phyloP scores from a whole-genome alignment of 2,888 invertebrate species.

The Caenorhabditis uteleia region DNA sequence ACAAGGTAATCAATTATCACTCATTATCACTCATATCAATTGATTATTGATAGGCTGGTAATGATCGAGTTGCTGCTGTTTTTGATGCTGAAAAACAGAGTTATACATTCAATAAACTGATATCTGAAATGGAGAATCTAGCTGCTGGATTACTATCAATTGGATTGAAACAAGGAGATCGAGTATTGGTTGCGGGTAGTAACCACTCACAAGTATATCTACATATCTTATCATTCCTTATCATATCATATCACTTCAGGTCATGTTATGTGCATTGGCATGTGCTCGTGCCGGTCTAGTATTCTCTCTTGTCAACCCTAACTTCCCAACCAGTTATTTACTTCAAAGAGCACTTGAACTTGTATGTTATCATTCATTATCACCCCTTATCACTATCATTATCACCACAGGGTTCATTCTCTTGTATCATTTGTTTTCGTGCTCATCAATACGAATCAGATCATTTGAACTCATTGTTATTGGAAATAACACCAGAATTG shows the following conservation, averaged over 20 bases:
- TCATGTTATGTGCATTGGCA: constrained; percentile 58
- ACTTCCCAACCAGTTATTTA: constrained; percentile 49
- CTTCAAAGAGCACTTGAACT: constrained; percentile 48
- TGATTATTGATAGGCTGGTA: constrained; percentile 9
- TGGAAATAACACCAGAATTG: constrained; percentile 59
- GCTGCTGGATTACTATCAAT: constrained; percentile 70
- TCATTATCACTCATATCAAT: not conserved
- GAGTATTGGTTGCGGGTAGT: constrained; percentile 72
- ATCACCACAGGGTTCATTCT: constrained; percentile 70
- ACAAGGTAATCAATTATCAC: constrained; percentile 31
- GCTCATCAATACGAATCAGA: constrained; percentile 51
- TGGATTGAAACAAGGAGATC: constrained; percentile 71
- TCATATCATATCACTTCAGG: constrained; percentile 28
- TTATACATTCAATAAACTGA: constrained; percentile 52
- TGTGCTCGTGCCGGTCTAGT: constrained; percentile 70
- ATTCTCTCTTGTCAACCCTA: constrained; percentile 65
- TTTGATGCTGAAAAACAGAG: constrained; percentile 62
- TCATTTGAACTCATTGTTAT: constrained; percentile 48
- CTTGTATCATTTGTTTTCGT: constrained; percentile 70
- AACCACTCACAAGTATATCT: constrained; percentile 68
- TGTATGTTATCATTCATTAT: constrained; percentile 12
- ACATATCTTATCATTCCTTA: not conserved
- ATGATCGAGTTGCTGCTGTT: constrained; percentile 54
- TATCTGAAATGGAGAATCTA: constrained; percentile 58
- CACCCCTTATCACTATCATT: too few species aligned